phyloP scores from a whole-genome alignment of 2,797 vertebrate genomes.

The Pagetopsis macropterus region DNA sequence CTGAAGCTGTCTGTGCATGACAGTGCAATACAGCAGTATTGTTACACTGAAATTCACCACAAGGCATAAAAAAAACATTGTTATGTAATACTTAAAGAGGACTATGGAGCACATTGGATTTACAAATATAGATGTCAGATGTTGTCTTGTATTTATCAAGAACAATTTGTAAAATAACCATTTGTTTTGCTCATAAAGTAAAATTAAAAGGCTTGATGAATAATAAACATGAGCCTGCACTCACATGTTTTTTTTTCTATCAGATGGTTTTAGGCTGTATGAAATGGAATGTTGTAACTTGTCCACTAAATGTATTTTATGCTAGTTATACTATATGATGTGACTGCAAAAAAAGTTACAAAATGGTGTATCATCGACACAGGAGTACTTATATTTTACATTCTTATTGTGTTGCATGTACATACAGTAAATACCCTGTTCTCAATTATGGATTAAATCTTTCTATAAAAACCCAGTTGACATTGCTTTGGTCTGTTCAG shows the following conservation, averaged over 20 bases:
- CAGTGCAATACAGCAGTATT: slow-evolving; percentile 74
- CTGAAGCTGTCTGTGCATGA: slow-evolving; percentile 89
- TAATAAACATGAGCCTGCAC: slow-evolving; percentile 48
- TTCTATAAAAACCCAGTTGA: slow-evolving; percentile 66
- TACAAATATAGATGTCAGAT: slow-evolving; percentile 49
- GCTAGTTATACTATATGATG: slow-evolving; percentile 65
- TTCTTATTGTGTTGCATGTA: slow-evolving; percentile 85
- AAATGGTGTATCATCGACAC: slow-evolving; percentile 71
- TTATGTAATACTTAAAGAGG: slow-evolving; percentile 23
- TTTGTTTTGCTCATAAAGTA: slow-evolving; percentile 4
- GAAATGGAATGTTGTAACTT: slow-evolving; percentile 85
- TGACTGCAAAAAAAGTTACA: slow-evolving; percentile 61
- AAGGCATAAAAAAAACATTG: slow-evolving; percentile 36
- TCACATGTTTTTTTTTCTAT: slow-evolving; percentile 29
- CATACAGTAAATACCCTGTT: slow-evolving; percentile 73
- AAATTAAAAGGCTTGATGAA: slow-evolving; percentile 40
- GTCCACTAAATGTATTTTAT: slow-evolving; percentile 84
- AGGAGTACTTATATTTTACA: slow-evolving; percentile 77
- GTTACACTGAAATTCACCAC: slow-evolving; percentile 40
- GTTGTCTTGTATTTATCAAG: slow-evolving; percentile 38
- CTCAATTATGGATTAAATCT: slow-evolving; percentile 79
- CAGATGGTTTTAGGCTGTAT: slow-evolving; percentile 79
- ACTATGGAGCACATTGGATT: slow-evolving; percentile 29
- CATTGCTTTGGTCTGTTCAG: not conserved
- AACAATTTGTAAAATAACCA: slow-evolving; percentile 1